Evolutionary conservation across 2,113 vertebrate genomes (phyloP).

Genomic region (Anas platyrhynchos): DNA sequence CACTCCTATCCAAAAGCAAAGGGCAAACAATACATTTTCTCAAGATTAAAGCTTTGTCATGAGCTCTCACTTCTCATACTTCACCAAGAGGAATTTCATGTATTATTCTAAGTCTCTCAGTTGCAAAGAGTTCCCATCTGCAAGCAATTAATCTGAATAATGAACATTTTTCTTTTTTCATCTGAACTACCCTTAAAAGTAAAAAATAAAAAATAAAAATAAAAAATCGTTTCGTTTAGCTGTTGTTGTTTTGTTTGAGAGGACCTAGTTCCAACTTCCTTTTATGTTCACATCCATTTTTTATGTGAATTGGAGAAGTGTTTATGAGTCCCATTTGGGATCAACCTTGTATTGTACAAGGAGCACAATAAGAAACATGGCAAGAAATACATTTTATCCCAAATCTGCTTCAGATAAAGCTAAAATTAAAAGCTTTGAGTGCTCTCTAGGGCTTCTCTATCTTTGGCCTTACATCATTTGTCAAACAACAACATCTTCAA

Average conservation of each 20-base stretch:
- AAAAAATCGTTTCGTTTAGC: too few species aligned
- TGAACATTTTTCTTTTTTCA: neutral
- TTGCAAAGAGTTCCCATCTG: neutral
- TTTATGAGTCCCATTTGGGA: neutral
- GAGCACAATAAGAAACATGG: neutral
- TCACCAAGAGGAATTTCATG: neutral
- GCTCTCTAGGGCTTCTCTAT: neutral
- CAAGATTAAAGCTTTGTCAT: neutral
- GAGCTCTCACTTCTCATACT: neutral
- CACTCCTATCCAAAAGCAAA: neutral
- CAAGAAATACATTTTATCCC: neutral
- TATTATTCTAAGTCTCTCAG: neutral
- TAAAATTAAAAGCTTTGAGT: constrained; percentile 13
- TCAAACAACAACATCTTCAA: neutral
- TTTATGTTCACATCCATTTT: neutral
- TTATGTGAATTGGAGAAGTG: neutral
- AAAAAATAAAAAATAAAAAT: neutral
- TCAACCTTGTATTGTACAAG: neutral
- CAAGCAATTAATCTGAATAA: neutral
- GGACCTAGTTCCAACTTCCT: neutral
- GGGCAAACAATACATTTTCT: neutral
- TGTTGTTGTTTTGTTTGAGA: neutral
- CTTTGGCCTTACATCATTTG: neutral
- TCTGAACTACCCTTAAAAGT: neutral
- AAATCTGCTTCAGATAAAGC: neutral